Evolutionary conservation across 1,140 invertebrate genomes (phyloP).

Genomic region (Hydropsyche tenuis): DNA sequence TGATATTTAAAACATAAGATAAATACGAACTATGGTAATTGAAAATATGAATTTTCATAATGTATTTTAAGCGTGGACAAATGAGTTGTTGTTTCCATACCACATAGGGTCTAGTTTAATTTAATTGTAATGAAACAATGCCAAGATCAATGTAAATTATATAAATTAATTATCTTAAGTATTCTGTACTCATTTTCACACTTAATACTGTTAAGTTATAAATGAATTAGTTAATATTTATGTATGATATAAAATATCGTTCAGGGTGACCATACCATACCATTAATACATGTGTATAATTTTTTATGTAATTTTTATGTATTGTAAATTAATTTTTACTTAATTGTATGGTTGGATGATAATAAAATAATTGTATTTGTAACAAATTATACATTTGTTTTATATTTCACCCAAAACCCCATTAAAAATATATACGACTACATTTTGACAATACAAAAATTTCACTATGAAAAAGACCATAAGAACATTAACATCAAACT

Average conservation of each 20-base stretch:
- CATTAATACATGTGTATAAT: constrained; percentile 20
- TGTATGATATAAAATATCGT: constrained; percentile 26
- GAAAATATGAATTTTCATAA: no score
- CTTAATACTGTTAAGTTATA: constrained; percentile 10
- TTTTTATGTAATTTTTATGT: neutral
- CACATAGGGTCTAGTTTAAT: no score
- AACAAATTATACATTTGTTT: constrained; percentile 18
- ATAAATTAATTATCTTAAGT: constrained; percentile 23
- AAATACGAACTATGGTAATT: no score
- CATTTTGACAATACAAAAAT: no score
- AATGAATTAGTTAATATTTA: constrained; percentile 24
- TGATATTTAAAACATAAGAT: no score
- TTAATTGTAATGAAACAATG: constrained; percentile 8
- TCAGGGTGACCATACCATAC: constrained; percentile 38
- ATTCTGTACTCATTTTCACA: constrained; percentile 27
- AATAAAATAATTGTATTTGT: constrained; percentile 19
- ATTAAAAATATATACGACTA: neutral
- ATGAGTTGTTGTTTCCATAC: no score
- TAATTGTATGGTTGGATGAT: constrained; percentile 27
- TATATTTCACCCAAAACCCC: neutral
- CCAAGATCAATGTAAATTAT: constrained; percentile 32
- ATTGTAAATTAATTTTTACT: constrained; percentile 7
- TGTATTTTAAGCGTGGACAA: no score
- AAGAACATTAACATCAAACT: no score
- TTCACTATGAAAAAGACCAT: no score